A percentile compares a stretch with the other conserved stretches of the same genome.
Evolutionary conservation across 2,888 invertebrate genomes (phyloP).

Genomic region (Lycocerus yunnanus): DNA sequence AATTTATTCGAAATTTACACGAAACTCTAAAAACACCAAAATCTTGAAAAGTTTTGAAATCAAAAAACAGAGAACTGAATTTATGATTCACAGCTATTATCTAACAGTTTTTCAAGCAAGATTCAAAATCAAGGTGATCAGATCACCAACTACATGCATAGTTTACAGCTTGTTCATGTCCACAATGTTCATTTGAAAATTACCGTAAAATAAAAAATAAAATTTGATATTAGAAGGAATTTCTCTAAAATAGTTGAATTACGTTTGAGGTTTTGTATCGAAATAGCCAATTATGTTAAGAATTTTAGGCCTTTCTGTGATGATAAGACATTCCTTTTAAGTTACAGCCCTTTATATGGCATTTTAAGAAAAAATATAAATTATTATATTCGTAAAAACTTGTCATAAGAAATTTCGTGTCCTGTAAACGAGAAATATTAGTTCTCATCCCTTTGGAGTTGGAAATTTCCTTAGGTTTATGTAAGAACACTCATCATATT

Average conservation of each 20-base stretch:
- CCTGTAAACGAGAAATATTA: background rate
- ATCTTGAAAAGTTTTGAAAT: too few species aligned
- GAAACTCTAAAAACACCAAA: too few species aligned
- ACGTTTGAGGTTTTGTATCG: background rate
- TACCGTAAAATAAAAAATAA: background rate
- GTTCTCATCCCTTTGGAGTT: background rate
- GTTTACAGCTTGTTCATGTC: too few species aligned
- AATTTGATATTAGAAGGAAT: background rate
- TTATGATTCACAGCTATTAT: too few species aligned
- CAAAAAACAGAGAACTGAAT: too few species aligned
- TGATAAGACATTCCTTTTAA: background rate
- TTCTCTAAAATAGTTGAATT: background rate
- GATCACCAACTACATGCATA: too few species aligned
- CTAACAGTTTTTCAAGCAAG: too few species aligned
- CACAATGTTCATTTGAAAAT: background rate
- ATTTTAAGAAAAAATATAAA: background rate
- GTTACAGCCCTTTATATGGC: background rate
- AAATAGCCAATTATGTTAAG: background rate
- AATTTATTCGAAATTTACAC: too few species aligned
- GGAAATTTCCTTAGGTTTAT: background rate
- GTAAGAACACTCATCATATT: background rate
- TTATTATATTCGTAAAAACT: background rate
- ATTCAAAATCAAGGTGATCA: too few species aligned
- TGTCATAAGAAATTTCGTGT: background rate
- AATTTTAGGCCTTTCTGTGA: background rate